Evolutionary conservation across 1,140 invertebrate species (phyloP).

Genomic region (Drosophila arawakana): DNA sequence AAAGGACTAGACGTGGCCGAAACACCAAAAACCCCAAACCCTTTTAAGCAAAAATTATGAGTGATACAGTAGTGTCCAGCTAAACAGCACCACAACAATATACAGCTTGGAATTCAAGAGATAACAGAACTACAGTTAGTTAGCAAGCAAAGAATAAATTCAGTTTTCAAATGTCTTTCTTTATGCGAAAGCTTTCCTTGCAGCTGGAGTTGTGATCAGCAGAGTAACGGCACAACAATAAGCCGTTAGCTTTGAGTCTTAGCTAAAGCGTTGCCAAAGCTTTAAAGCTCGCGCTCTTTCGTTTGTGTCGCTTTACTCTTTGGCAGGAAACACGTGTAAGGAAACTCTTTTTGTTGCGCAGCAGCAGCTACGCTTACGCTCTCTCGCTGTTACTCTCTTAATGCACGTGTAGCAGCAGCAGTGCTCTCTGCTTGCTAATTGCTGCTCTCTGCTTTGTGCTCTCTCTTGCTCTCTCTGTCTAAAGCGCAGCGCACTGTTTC

Average conservation of each 20-base stretch:
- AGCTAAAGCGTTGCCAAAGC: not conserved
- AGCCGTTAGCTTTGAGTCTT: slow-evolving; percentile 14
- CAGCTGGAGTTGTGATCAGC: slow-evolving; percentile 6
- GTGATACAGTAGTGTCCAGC: slow-evolving; percentile 35
- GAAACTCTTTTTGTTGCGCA: slow-evolving; percentile 63
- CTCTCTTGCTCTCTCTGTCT: slow-evolving; percentile 39
- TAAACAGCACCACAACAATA: not conserved
- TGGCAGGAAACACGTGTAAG: slow-evolving; percentile 65
- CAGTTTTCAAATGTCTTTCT: slow-evolving; percentile 3
- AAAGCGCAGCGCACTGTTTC: slow-evolving; percentile 44
- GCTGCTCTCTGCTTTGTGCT: slow-evolving; percentile 4
- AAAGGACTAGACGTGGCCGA: slow-evolving; percentile 52
- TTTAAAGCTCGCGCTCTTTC: slow-evolving; percentile 29
- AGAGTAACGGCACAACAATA: slow-evolving; percentile 1
- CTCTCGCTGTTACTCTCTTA: slow-evolving; percentile 5
- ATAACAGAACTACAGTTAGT: not conserved
- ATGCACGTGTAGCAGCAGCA: slow-evolving; percentile 15
- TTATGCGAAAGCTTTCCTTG: slow-evolving; percentile 10
- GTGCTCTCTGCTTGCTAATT: not conserved
- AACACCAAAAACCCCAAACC: not conserved
- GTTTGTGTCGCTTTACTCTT: slow-evolving; percentile 26
- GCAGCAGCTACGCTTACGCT: slow-evolving; percentile 39
- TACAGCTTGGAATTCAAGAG: not conserved
- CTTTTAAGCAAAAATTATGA: slow-evolving; percentile 40
- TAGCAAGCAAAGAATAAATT: not conserved